A percentile compares a stretch with the other conserved stretches of the same genome.
These are phyloP conservation scores for Peromyscus polionotus DNA, from an alignment of 2,113 vertebrate genomes.

Conservation along the genomic window DNA sequence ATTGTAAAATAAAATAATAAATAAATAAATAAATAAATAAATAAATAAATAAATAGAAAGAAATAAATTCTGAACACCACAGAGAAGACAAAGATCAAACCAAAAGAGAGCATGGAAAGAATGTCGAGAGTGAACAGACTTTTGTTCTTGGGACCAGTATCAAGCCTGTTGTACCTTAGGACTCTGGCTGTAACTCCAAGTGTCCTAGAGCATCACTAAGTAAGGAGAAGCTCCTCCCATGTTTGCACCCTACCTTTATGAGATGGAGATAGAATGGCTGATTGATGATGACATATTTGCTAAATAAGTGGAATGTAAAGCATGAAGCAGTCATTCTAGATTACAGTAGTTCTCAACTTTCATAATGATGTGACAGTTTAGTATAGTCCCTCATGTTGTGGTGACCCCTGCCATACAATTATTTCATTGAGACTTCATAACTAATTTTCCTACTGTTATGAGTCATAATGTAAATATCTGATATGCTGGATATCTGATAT, in stretches of 20 bases:
- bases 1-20: too few relatives aligned
- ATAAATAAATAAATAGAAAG: too few relatives aligned
- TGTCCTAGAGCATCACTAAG: not conserved
- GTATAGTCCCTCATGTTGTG: not conserved
- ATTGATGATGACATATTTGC: not conserved
- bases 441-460: not conserved
- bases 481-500: not conserved
- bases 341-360: not conserved
- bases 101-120: not conserved
- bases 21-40: too few relatives aligned
- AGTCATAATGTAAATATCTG: not conserved
- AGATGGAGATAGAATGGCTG: not conserved
- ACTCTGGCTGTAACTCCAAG: fast-evolving
- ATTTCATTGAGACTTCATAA: not conserved
- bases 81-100: not conserved
- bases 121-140: not conserved
- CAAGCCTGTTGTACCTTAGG: too few relatives aligned
- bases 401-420: not conserved
- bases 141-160: not conserved
- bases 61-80: not conserved
- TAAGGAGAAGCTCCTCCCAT: not conserved
- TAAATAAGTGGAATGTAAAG: not conserved
- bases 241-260: not conserved
- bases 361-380: not conserved
- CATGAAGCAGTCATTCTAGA: not conserved